phyloP scores from a whole-genome alignment of 2,888 invertebrate species.

The Coleophora flavipennella region DNA sequence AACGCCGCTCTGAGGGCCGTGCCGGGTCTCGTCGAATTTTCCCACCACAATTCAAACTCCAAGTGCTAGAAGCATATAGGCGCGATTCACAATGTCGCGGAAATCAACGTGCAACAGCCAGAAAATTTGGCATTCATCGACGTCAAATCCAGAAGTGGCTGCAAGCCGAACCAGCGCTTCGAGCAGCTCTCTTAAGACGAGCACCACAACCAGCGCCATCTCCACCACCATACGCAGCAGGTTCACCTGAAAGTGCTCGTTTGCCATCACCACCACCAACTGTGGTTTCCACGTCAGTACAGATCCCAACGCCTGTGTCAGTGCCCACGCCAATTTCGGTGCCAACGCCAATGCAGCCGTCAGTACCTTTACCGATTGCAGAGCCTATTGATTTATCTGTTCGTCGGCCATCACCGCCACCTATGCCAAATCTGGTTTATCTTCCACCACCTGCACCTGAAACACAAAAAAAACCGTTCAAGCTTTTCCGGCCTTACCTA shows the following conservation, averaged over 20 bases:
- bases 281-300: constrained; percentile 30
- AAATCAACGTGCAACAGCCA: constrained; percentile 90
- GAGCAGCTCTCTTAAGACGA: constrained; percentile 76
- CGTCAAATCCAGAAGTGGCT: constrained; percentile 94
- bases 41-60: constrained; percentile 90
- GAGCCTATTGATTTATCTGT: constrained; percentile 57
- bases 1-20: constrained; percentile 67
- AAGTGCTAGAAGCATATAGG: constrained; percentile 90
- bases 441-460: constrained; percentile 35
- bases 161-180: constrained; percentile 85
- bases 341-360: constrained; percentile 25
- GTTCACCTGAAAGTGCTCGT: constrained; percentile 59
- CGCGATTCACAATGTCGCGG: constrained; percentile 90
- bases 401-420: constrained; percentile 46
- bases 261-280: constrained; percentile 57
- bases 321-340: constrained; percentile 29
- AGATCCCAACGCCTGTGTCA: constrained; percentile 34
- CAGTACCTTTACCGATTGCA: constrained; percentile 32
- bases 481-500: constrained; percentile 84
- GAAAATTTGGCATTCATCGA: constrained; percentile 91
- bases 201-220: constrained; percentile 65
- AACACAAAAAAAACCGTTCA: constrained; percentile 75
- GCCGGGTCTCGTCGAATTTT: constrained; percentile 91
- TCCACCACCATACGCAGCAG: constrained; percentile 57
- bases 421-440: constrained; percentile 37